Base-by-base conservation (phyloP, 2,113 vertebrate species). In the Anoura caudifer region DNA sequence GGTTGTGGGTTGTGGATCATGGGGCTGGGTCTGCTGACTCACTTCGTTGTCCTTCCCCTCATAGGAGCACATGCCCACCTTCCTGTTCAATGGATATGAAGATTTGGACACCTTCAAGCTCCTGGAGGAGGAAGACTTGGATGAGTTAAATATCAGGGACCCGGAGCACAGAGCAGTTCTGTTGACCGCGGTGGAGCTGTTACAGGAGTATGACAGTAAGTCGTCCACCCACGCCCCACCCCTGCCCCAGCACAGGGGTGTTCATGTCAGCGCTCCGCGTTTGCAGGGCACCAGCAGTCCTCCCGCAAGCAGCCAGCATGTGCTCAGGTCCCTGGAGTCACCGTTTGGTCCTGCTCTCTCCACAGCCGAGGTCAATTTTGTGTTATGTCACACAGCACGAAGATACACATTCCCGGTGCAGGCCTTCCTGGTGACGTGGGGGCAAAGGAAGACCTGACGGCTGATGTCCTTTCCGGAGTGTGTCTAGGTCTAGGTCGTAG, bases 31-130 rank as follows among this genome's bases (percentile, higher is more conserved):
- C 52, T 31, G 36, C 31, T 20, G 28, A 87, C 59, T 15, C 54
- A 24, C n/a, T 20, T 36, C 12, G 38, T 43, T 15, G 33, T 45
- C 82, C 14, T 11, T 26, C 86, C 28, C 56, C 24, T n/a, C 52
- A 2, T 97, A 99, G 99, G 99, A 99, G 95, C 99, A 99, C 98
- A 99, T 99, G 99, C 99, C 99, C 76, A 99, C 99, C 15, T 99
- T 99, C 98, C 97, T 99, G 50, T 99, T 99, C 98, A 99, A 99
- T 63, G 99, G 99, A 24, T 99, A 99, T 83, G 99, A 99, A 98
- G 99, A 99, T 97, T 96, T 99, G 97, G 99, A 99, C 97, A 99
- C 99, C 4, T 99, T 99, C 97, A 99, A 99, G 98, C 98, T 99
- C 95, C 98, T 99, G 95, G 99, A 99, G 89, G 99, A 99, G 96